A percentile compares a stretch with the other conserved stretches of the same genome.
These are phyloP conservation scores for Prenolepis imparis DNA, from an alignment of 2,888 invertebrate genomes.

Conservation along the genomic window DNA sequence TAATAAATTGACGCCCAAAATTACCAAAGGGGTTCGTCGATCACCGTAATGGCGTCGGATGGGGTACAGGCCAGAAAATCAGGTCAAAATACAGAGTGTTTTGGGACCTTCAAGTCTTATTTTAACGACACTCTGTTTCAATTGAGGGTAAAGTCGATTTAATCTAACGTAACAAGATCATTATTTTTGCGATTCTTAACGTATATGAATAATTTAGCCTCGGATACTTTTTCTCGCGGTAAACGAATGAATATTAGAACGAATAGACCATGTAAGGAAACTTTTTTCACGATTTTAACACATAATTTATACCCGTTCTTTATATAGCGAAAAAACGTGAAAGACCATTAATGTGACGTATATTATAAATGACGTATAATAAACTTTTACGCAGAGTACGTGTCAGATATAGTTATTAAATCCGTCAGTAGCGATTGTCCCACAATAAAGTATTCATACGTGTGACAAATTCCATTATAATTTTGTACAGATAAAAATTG, in stretches of 20 bases:
- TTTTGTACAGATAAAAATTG: neutral
- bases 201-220: conserved; percentile 15
- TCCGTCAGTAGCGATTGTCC: neutral
- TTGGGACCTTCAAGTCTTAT: neutral
- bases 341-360: neutral
- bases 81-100: conserved; percentile 1
- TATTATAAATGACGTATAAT: conserved; percentile 8
- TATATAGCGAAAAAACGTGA: neutral
- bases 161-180: neutral
- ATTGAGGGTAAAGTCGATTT: neutral
- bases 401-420: conserved; percentile 10
- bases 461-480: conserved; percentile 19
- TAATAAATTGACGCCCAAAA: conserved; percentile 36
- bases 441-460: neutral
- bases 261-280: neutral
- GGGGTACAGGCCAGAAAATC: conserved; percentile 11
- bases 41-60: conserved; percentile 7
- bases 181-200: neutral
- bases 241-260: neutral
- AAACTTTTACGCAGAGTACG: conserved; percentile 31
- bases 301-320: neutral
- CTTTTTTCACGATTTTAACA: conserved; percentile 30
- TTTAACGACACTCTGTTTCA: neutral
- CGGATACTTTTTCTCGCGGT: neutral
- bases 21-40: conserved; percentile 22